phyloP scores from a whole-genome alignment of 2,888 invertebrate genomes.

The Ophion obscuratus region DNA sequence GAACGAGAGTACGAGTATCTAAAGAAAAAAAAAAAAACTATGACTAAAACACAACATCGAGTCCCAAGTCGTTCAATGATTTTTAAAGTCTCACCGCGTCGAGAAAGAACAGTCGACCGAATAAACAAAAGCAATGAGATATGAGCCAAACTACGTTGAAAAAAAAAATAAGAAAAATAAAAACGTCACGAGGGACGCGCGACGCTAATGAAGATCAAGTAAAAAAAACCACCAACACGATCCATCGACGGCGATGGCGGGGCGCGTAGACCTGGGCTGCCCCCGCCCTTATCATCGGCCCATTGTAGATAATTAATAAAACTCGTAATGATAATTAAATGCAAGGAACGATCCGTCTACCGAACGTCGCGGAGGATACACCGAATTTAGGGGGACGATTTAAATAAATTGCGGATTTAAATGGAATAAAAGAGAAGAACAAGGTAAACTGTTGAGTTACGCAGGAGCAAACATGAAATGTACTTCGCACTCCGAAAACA shows the following conservation, averaged over 20 bases:
- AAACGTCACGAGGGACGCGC: conserved; percentile 79
- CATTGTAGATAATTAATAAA: conserved; percentile 83
- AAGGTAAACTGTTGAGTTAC: conserved; percentile 27
- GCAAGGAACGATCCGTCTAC: conserved; percentile 65
- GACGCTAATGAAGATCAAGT: conserved; percentile 73
- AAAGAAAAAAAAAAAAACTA: conserved; percentile 21
- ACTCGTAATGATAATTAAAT: conserved; percentile 77
- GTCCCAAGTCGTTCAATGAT: conserved; percentile 45
- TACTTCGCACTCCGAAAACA: conserved; percentile 72
- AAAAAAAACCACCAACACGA: conserved; percentile 65
- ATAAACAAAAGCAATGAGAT: conserved; percentile 21
- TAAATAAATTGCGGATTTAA: conserved; percentile 55
- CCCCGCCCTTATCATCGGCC: conserved; percentile 84
- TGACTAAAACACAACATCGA: conserved; percentile 34
- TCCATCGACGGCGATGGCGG: conserved; percentile 83
- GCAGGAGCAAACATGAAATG: conserved; percentile 43
- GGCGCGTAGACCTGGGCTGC: conserved; percentile 84
- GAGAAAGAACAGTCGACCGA: conserved; percentile 2
- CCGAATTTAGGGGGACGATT: conserved; percentile 73
- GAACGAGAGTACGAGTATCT: conserved; percentile 15
- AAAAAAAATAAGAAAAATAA: conserved; percentile 22
- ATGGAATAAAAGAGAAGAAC: conserved; percentile 28
- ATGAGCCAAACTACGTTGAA: conserved; percentile 54
- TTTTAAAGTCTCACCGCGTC: conserved; percentile 37
- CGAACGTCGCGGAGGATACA: conserved; percentile 70